Percentiles rank a stretch among this genome's conserved stretches.
These are phyloP conservation scores for Sphaerophoria taeniata DNA, from an alignment of 2,888 invertebrate species.

Conservation along the genomic window DNA sequence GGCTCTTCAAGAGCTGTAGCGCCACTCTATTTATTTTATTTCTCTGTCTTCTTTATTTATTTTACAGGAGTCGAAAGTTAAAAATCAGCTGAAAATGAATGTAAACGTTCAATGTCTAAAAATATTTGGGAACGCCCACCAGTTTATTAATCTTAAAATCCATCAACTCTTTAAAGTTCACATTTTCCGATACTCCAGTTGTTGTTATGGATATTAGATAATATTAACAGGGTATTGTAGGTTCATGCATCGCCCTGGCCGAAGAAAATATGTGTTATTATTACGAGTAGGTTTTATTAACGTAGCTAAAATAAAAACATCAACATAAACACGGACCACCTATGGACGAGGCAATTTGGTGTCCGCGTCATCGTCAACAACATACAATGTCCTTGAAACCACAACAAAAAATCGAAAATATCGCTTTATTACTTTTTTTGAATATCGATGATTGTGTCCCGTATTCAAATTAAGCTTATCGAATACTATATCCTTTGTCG, in stretches of 20 bases:
- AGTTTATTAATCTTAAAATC: too few relatives aligned
- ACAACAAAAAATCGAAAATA: background rate
- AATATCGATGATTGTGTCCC: conserved; percentile 56
- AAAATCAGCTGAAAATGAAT: too few relatives aligned
- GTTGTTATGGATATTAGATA: background rate
- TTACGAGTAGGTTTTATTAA: conserved; percentile 53
- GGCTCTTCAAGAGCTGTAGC: too few relatives aligned
- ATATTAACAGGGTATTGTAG: background rate
- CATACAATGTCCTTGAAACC: conserved; percentile 6
- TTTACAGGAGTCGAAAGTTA: too few relatives aligned
- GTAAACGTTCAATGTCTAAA: too few relatives aligned
- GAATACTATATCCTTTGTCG: conserved; percentile 39
- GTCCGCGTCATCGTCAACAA: conserved; percentile 25
- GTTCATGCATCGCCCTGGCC: background rate
- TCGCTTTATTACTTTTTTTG: conserved; percentile 15
- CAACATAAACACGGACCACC: conserved; percentile 46
- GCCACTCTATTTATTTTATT: too few relatives aligned
- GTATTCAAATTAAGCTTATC: conserved; percentile 29
- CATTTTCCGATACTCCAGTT: background rate
- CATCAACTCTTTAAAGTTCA: background rate
- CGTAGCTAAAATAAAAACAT: conserved; percentile 52
- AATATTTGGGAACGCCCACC: too few relatives aligned
- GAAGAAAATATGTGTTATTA: background rate
- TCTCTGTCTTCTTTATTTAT: too few relatives aligned
- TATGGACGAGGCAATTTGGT: conserved; percentile 42